phyloP scores from a whole-genome alignment of 2,888 invertebrate species.

The Epiblema foenella region DNA sequence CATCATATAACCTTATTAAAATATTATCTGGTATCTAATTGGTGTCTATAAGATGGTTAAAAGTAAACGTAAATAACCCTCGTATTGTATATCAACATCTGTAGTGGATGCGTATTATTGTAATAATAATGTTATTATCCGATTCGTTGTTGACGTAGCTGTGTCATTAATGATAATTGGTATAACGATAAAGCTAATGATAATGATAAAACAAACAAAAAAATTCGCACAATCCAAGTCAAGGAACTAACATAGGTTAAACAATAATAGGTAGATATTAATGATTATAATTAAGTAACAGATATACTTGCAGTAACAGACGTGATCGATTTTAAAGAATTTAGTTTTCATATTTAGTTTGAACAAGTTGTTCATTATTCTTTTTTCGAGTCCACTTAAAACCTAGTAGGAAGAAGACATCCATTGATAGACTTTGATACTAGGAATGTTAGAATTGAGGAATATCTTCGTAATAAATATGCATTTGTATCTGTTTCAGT shows the following conservation, averaged over 20 bases:
- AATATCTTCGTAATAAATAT: slow-evolving; percentile 13
- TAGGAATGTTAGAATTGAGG: slow-evolving; percentile 15
- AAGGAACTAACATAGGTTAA: slow-evolving; percentile 77
- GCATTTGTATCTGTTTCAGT: slow-evolving; percentile 27
- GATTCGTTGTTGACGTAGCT: slow-evolving; percentile 75
- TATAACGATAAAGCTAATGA: slow-evolving; percentile 58
- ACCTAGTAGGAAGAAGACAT: slow-evolving; percentile 22
- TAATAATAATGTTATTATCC: slow-evolving; percentile 56
- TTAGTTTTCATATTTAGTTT: slow-evolving; percentile 29
- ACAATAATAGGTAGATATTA: slow-evolving; percentile 68
- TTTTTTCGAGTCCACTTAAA: slow-evolving; percentile 28
- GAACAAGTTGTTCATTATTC: slow-evolving; percentile 31
- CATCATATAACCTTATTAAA: slow-evolving; percentile 65
- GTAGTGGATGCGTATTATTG: slow-evolving; percentile 66
- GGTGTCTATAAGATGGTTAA: slow-evolving; percentile 77
- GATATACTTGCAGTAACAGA: slow-evolving; percentile 57
- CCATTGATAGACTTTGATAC: slow-evolving; percentile 25
- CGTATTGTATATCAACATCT: slow-evolving; percentile 64
- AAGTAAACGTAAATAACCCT: slow-evolving; percentile 59
- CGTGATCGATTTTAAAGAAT: slow-evolving; percentile 47
- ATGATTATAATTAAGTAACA: slow-evolving; percentile 61
- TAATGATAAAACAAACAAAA: slow-evolving; percentile 71
- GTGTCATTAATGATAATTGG: slow-evolving; percentile 69
- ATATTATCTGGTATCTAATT: slow-evolving; percentile 69
- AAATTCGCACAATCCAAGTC: slow-evolving; percentile 82